These are phyloP conservation scores for Trachemys scripta DNA, from an alignment of 2,113 vertebrate species.

Conservation along the genomic window DNA sequence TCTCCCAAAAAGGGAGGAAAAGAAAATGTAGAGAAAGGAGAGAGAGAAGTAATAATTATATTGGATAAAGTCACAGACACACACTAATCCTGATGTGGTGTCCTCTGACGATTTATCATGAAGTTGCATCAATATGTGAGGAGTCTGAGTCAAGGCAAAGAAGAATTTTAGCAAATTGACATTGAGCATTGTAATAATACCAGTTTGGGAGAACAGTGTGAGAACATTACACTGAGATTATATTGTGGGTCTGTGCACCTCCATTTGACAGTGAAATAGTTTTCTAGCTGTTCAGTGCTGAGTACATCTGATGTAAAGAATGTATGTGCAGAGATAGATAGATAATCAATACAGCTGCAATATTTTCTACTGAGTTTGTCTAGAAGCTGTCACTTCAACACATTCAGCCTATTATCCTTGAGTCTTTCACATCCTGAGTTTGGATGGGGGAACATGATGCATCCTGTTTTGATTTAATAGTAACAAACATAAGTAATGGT, in stretches of 20 bases:
- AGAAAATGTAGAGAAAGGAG: background rate
- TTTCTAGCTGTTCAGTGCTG: background rate
- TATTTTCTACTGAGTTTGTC: background rate
- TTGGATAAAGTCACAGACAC: background rate
- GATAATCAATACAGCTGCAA: background rate
- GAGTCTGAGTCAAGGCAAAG: background rate
- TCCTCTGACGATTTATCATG: background rate
- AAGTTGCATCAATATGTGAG: background rate
- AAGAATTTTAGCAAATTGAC: background rate
- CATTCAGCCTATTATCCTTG: background rate
- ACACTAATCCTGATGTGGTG: background rate
- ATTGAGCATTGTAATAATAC: background rate
- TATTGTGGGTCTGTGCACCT: background rate
- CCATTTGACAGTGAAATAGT: background rate
- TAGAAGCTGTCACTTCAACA: background rate
- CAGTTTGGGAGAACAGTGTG: background rate
- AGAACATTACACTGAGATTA: background rate
- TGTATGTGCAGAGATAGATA: background rate
- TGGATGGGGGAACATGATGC: background rate
- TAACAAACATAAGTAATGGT: constrained; percentile 14
- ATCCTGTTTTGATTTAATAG: background rate
- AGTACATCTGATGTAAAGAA: background rate
- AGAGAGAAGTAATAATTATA: background rate
- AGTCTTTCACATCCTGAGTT: background rate
- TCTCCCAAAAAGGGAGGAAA: background rate